A percentile compares a stretch with the other conserved stretches of the same genome.
Evolutionary conservation across 2,113 vertebrate genomes (phyloP).

Genomic region (Irena cyanogastra): DNA sequence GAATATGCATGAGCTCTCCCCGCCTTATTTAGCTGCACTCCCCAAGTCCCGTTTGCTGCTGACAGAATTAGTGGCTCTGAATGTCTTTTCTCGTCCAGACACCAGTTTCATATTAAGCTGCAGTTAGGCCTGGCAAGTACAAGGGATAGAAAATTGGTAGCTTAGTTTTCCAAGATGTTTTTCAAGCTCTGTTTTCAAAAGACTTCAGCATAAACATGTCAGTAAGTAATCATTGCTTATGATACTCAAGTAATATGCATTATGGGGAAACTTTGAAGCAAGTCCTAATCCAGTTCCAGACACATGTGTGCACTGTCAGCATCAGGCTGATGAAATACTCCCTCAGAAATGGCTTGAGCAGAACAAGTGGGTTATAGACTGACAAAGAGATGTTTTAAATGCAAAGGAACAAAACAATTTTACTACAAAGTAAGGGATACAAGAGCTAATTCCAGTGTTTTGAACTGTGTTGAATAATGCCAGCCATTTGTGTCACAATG

Average conservation of each 20-base stretch:
- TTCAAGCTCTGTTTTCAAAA: slow-evolving; percentile 4
- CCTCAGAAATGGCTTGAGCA: background rate
- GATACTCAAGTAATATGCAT: background rate
- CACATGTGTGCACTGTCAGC: background rate
- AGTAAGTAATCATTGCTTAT: background rate
- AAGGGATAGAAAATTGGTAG: background rate
- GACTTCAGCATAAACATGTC: background rate
- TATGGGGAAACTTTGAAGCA: background rate
- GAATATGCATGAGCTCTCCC: background rate
- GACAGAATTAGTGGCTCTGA: background rate
- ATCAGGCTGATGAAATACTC: background rate
- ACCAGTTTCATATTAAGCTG: background rate
- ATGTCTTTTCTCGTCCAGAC: background rate
- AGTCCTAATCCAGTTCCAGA: background rate
- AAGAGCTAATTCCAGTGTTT: background rate
- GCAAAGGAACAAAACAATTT: background rate
- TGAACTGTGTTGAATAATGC: background rate
- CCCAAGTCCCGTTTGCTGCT: background rate
- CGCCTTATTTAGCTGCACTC: background rate
- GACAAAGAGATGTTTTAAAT: background rate
- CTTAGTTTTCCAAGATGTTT: background rate
- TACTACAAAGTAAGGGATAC: background rate
- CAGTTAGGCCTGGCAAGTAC: slow-evolving; percentile 18
- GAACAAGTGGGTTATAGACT: background rate
- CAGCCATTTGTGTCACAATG: slow-evolving; percentile 19